phyloP scores from a whole-genome alignment of 2,888 invertebrate species.

The Drosophila prolongata region DNA sequence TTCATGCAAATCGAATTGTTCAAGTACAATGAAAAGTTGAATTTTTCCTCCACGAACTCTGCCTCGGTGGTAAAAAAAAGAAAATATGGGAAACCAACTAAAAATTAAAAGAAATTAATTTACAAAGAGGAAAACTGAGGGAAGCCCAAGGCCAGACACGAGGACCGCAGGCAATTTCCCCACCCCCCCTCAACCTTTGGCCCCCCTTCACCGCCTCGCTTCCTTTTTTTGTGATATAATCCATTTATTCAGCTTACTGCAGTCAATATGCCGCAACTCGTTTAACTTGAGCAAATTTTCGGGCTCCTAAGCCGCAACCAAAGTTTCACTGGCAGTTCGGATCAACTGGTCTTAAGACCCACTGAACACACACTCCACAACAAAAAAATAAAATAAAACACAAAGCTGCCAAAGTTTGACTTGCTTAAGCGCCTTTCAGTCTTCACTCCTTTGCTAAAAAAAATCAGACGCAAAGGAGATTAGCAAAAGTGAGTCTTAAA shows the following conservation, averaged over 20 bases:
- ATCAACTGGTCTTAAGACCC: conserved; percentile 28
- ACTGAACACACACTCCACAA: conserved; percentile 1
- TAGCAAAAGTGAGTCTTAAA: conserved; percentile 7
- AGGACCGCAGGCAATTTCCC: conserved; percentile 19
- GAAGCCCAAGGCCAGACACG: conserved; percentile 10
- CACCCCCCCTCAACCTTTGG: background rate
- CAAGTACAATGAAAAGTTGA: conserved; percentile 51
- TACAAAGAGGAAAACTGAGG: background rate
- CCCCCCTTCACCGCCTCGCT: background rate
- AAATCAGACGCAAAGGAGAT: conserved; percentile 2
- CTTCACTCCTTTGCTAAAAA: conserved; percentile 1
- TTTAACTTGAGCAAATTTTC: conserved; percentile 63
- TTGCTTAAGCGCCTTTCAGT: conserved; percentile 18
- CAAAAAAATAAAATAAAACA: background rate
- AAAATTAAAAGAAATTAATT: conserved; percentile 20
- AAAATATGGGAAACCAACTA: background rate
- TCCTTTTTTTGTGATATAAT: conserved; percentile 46
- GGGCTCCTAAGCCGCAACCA: conserved; percentile 56
- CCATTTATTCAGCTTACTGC: conserved; percentile 61
- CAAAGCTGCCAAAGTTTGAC: conserved; percentile 15
- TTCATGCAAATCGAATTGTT: conserved; percentile 53
- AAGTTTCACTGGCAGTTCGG: conserved; percentile 40
- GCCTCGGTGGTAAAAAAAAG: background rate
- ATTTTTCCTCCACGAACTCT: conserved; percentile 8
- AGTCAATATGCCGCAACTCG: conserved; percentile 63